Conservation (phyloP, 2,888 invertebrate species). For the Oscheius sp. region DNA sequence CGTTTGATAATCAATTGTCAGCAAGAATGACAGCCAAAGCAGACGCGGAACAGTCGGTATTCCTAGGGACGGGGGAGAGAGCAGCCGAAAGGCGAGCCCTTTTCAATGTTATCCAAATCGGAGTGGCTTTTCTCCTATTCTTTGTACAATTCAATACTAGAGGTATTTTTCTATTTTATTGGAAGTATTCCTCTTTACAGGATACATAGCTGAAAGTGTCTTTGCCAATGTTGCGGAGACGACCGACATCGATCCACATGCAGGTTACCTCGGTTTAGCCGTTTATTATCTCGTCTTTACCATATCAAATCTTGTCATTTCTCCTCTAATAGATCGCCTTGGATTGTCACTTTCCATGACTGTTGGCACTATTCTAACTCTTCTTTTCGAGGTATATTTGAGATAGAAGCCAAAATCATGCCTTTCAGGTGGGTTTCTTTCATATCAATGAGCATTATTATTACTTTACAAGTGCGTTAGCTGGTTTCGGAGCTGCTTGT, state of each 20-base stretch:
- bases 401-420: too few relatives aligned
- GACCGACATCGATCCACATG: slow-evolving; percentile 20
- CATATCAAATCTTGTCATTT: slow-evolving; percentile 19
- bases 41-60: background rate
- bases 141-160: slow-evolving; percentile 17
- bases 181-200: background rate
- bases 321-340: slow-evolving; percentile 22
- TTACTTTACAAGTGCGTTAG: slow-evolving; percentile 53
- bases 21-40: background rate
- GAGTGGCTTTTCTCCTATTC: slow-evolving; percentile 26
- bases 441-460: slow-evolving; percentile 56
- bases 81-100: slow-evolving; percentile 4
- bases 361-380: slow-evolving; percentile 23
- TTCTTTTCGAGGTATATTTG: slow-evolving; percentile 18
- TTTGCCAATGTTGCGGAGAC: slow-evolving; percentile 14
- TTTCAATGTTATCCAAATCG: slow-evolving; percentile 24
- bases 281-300: slow-evolving; percentile 28
- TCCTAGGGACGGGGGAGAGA: background rate
- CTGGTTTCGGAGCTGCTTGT: slow-evolving; percentile 71
- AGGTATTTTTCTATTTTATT: background rate
- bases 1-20: too few relatives aligned
- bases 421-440: slow-evolving; percentile 51
- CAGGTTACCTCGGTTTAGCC: slow-evolving; percentile 20
- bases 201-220: slow-evolving; percentile 22
- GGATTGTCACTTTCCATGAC: slow-evolving; percentile 19